Evolutionary conservation across 2,888 invertebrate species (phyloP), one percentile per base, ranked within the genome.

Genomic region (Tetragonula carbonaria): DNA sequence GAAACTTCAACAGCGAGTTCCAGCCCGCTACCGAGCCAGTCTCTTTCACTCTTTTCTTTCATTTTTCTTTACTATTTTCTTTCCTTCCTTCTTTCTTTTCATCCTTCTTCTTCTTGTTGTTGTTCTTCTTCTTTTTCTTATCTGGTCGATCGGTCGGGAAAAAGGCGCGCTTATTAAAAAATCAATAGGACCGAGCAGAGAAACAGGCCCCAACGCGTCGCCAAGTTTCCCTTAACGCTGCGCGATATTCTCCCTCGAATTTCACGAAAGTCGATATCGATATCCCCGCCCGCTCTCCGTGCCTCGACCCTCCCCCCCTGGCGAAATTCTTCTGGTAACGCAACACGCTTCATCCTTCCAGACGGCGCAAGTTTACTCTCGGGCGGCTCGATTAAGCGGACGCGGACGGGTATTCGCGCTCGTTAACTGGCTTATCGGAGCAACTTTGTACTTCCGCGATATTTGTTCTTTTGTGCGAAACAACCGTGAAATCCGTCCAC

Each of bases 1-100:
- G 82, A 82, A 90, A 90, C 85, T 90, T 86, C 53, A 78, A 59
- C 84, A 74, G 82, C 74, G 86, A 87, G 82, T 87, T 90, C 71
- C 74, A 63, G 55, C 74, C 81, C 28, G 78, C 67, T 79, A 82
- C 72, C 73, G 71, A 72, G 73, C 66, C 80, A 63, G 8, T 45
- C 45, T 45, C 45, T 45, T 8, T 45, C 65, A 14, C 65, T 66
- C 68, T 68, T 80, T 55, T 66, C 75, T 66, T 65, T 70, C 68
- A 68, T 68, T 68, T 66, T 74, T 74, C 71, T 55, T 62, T 23
- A 23, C 70, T 62, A 28, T 53, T 53, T 74, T 57, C 14, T n/a
- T n/a, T 55, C 4, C 4, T 0, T 62, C 51, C 66, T 59, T 50
- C 50, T 33, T 33, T n/a, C 21, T 55, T 63, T 67, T 16, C 51